Base-by-base conservation (phyloP, 1,140 invertebrate species). In the Notospermus geniculatus region DNA sequence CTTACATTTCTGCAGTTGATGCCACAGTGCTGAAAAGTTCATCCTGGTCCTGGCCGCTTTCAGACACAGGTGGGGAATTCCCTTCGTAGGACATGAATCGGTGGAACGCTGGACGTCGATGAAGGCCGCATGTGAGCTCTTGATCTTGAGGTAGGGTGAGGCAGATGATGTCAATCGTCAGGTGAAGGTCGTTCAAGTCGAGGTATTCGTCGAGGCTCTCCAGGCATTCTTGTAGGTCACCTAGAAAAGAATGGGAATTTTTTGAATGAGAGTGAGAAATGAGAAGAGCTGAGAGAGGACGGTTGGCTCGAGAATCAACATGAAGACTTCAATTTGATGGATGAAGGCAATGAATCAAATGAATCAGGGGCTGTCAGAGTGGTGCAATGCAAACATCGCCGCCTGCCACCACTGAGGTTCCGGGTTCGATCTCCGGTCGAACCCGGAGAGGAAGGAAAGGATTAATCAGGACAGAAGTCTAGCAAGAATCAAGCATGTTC, bases 91-190 rank as follows among this genome's bases (percentile, higher is more conserved):
- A 50, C 19, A 27, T n/a, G 19, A 50, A n/a, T 4, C 46, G 46
- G n/a, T 27, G 5, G 46, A 50, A 25, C 30, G 23, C 41, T 19
- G 57, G 30, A 15, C 30, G 52, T 22, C 27, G 27, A 55, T 39
- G 50, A 30, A 23, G 29, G 30, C 23, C 79, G 81, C 53, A 27
- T 27, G 23, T 54, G 28, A 60, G 46, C n/a, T 60, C 58, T 15
- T 86, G 80, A 59, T 86, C 83, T 53, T 75, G 76, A 1, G 87
- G 86, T 36, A 90, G 77, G 45, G 87, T 89, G 59, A 90, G 74
- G 69, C 88, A 90, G 28, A 88, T 84, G 15, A 90, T 86, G 68
- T 90, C 88, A 60, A 90, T 76, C 1, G 86, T 87, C 27, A 90
- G 79, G 67, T 61, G 76, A 23, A 79, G 66, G 45, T 77, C 69